Evolutionary conservation across 2,888 invertebrate species (phyloP).

Genomic region (Oscheius onirici): DNA sequence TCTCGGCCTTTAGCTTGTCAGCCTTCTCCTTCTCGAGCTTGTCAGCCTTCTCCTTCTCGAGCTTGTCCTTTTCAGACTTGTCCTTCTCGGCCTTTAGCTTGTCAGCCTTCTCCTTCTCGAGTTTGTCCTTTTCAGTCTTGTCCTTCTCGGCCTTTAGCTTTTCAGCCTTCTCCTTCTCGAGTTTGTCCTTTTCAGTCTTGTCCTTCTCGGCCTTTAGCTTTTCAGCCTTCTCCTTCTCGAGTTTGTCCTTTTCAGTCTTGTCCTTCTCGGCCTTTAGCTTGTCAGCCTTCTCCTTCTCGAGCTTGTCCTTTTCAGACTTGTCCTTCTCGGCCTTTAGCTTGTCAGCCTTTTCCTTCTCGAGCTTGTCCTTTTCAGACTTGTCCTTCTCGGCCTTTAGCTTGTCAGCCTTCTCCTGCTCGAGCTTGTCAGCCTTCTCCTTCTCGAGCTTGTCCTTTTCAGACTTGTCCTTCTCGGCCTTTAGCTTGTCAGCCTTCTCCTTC

Average conservation of each 20-base stretch:
- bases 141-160: conserved; percentile 2
- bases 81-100: neutral
- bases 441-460: no score
- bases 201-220: neutral
- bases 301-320: neutral
- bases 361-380: neutral
- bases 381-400: neutral
- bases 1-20: neutral
- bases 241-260: neutral
- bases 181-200: neutral
- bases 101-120: neutral
- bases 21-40: no score
- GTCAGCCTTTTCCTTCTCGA: neutral
- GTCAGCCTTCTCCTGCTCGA: no score
- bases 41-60: conserved; percentile 3
- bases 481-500: neutral
- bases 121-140: neutral
- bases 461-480: neutral
- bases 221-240: neutral
- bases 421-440: no score
- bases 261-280: neutral
- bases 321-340: neutral
- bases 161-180: neutral
- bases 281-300: conserved; percentile 1
- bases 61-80: neutral